Evolutionary conservation across 2,113 vertebrate species (phyloP), one percentile per base, ranked within the genome.

Genomic region (Ciconia stormi): DNA sequence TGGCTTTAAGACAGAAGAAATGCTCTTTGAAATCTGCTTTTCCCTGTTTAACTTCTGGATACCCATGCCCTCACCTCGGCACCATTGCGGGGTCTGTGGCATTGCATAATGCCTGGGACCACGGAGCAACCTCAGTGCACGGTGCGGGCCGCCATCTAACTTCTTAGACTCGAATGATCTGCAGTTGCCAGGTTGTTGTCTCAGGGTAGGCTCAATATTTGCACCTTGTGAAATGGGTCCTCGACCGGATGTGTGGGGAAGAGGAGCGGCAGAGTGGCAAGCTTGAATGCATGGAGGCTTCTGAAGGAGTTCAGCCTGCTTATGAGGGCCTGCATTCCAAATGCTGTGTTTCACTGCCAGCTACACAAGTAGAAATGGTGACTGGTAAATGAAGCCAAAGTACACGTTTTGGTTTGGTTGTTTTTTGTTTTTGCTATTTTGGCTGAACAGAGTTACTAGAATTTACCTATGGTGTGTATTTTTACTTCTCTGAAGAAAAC

Each of bases 111-210:
- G 26, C 38, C 10, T 3, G 7, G 32, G 22, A 65, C 36, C 15
- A 1, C 2, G 3, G n/a, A 70, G 82, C 27, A 7, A 17, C 21
- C 18, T 63, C 11, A 0, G 58, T 2, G 65, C 4, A 3, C 0
- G 4, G 63, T 0, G 0, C 3, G 1, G 19, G 55, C 63, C 3
- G 4, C 63, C 10, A 0, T 55, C 4, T 18, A 4, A 26, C 47
- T 8, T 46, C 27, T 50, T 59, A 42, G 73, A 32, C 62, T 87
- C 0, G 0, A 71, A 7, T 1, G 26, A 61, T 67, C 61, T 82
- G 83, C 44, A 1, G 34, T 32, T 52, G 56, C 23, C 47, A 10
- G 76, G 63, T 91, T 53, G 38, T 34, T 44, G 29, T 86, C 87
- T 91, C 55, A 49, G 84, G 84, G 70, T 56, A 66, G 91, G 78